Base-by-base conservation (phyloP, 2,113 vertebrate species). In the Periophthalmodon schlosseri region DNA sequence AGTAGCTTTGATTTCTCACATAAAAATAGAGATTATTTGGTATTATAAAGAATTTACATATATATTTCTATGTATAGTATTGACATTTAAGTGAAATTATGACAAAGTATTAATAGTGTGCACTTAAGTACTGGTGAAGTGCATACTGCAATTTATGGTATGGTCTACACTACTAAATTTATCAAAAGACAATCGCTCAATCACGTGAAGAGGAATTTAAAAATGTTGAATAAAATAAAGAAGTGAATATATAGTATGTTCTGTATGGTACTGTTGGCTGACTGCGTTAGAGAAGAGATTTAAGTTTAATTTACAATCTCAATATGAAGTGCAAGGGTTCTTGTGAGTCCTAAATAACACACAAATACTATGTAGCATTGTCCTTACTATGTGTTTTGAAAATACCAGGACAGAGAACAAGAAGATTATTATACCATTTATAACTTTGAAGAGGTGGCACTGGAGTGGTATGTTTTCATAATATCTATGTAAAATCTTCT, bases 31-130 rank as follows among this genome's bases (percentile, higher is more conserved):
- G 89, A 92, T 90, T 94, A 92, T 93, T 94, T 94, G 93, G 92
- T 93, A 92, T 89, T 91, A 93, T 92, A 93, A 94, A 93, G 91
- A 91, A 90, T 90, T 88, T 88, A 92, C 87, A 89, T 93, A 93
- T 94, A 94, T 94, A 94, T 94, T 94, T 94, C 89, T 94, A 94
- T 93, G 88, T 93, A 93, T 94, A 93, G 93, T 92, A 91, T 89
- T 93, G 93, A 92, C 86, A 87, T 91, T 87, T 91, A 89, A 87
- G 72, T 83, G 66, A 91, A 91, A 91, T 86, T 81, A 92, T 90
- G 89, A 88, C 83, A 89, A 91, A 91, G 84, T 89, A 90, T 91
- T 80, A 85, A 86, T 72, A 73, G 83, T 89, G 78, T 87, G 69
- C 81, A 84, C 89, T 82, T 86, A 84, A 52, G 76, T 73, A 87